These are phyloP conservation scores for Yponomeuta cagnagella DNA, from an alignment of 2,888 invertebrate genomes.

Conservation along the genomic window DNA sequence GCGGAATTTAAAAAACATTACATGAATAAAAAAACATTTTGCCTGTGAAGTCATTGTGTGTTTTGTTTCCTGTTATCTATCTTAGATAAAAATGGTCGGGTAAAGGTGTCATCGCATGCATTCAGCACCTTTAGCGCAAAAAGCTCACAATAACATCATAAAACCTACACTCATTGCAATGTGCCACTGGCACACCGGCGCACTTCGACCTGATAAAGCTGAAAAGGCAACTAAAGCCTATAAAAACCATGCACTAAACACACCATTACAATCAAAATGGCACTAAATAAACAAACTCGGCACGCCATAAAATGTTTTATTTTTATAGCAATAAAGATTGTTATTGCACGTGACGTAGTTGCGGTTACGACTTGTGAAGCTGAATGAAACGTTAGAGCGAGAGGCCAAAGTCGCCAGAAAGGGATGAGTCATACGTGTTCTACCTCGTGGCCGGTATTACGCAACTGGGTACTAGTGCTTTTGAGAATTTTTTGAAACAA, in stretches of 20 bases:
- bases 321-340: conserved; percentile 64
- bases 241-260: conserved; percentile 76
- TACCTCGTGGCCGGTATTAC: conserved; percentile 67
- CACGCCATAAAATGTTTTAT: conserved; percentile 72
- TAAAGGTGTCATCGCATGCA: conserved; percentile 44
- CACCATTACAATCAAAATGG: conserved; percentile 58
- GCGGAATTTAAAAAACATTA: no score
- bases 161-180: conserved; percentile 74
- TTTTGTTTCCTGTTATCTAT: not conserved
- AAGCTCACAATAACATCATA: conserved; percentile 75
- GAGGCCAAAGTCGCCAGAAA: conserved; percentile 41
- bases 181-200: conserved; percentile 72
- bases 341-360: conserved; percentile 60
- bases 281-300: conserved; percentile 67
- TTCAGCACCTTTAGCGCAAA: conserved; percentile 69
- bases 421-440: conserved; percentile 52
- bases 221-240: conserved; percentile 75
- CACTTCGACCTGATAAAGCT: conserved; percentile 75
- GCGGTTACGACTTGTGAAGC: conserved; percentile 62
- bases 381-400: conserved; percentile 65
- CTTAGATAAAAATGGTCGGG: not conserved
- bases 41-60: no score
- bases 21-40: no score
- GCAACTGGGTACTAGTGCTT: conserved; percentile 48
- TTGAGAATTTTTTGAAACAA: not conserved